Evolutionary conservation across 2,113 vertebrate genomes (phyloP).

Genomic region (Corythornis madagascariensis): DNA sequence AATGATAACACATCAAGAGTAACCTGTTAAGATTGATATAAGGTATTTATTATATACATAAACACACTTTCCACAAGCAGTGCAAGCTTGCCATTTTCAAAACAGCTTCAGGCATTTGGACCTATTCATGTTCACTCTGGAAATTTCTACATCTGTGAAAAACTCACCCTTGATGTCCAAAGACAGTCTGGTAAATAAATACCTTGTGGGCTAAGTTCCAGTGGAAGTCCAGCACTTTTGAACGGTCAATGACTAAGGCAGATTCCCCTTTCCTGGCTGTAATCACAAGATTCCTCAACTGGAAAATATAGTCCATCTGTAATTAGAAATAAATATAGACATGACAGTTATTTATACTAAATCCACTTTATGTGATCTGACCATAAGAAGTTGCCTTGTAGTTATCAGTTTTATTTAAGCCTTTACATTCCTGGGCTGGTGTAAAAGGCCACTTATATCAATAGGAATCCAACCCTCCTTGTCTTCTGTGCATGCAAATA

Average conservation of each 20-base stretch:
- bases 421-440: not conserved
- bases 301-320: not conserved
- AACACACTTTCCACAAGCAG: not conserved
- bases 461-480: not conserved
- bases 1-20: not conserved
- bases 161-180: not conserved
- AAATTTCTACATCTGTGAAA: not conserved
- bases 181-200: not conserved
- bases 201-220: not conserved
- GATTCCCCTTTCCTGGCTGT: not conserved
- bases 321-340: not conserved
- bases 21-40: not conserved
- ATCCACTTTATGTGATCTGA: not conserved
- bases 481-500: slow-evolving; percentile 8
- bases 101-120: not conserved
- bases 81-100: not conserved
- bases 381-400: not conserved
- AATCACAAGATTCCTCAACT: not conserved
- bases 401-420: not conserved
- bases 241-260: not conserved
- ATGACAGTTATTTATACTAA: not conserved
- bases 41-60: not conserved
- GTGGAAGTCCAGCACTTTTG: not conserved
- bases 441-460: not conserved
- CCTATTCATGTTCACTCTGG: not conserved